phyloP scores from a whole-genome alignment of 2,888 invertebrate genomes.

The Elegia similella region DNA sequence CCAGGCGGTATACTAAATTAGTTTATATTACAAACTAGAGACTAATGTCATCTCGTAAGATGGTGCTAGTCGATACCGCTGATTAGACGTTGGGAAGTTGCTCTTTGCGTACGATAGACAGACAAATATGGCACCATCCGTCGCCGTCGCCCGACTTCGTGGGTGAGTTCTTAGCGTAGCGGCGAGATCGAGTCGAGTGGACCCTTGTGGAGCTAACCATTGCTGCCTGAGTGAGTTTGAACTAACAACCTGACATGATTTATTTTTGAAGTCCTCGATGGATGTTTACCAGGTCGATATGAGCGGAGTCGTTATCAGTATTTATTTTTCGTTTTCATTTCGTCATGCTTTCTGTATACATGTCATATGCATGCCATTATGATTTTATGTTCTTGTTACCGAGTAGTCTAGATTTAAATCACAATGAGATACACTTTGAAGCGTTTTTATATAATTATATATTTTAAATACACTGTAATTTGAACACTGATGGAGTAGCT shows the following conservation, averaged over 20 bases:
- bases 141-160: not conserved
- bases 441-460: conserved; percentile 41
- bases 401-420: conserved; percentile 48
- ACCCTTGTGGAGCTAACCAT: conserved; percentile 70
- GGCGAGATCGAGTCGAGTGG: conserved; percentile 48
- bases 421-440: conserved; percentile 43
- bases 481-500: conserved; percentile 58
- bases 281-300: conserved; percentile 38
- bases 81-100: no score
- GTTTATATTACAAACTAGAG: no score
- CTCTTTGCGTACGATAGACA: not conserved
- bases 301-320: conserved; percentile 37
- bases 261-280: conserved; percentile 78
- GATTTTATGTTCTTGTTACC: conserved; percentile 60
- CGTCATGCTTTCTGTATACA: conserved; percentile 70
- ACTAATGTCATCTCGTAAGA: no score
- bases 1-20: no score
- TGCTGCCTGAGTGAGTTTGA: conserved; percentile 81
- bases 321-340: conserved; percentile 50
- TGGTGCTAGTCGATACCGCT: no score
- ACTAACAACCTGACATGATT: conserved; percentile 72
- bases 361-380: conserved; percentile 75
- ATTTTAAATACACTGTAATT: conserved; percentile 59
- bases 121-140: not conserved
- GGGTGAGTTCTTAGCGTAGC: conserved; percentile 54